Evolutionary conservation across 2,113 vertebrate species (phyloP).

Genomic region (Tinamus guttatus): DNA sequence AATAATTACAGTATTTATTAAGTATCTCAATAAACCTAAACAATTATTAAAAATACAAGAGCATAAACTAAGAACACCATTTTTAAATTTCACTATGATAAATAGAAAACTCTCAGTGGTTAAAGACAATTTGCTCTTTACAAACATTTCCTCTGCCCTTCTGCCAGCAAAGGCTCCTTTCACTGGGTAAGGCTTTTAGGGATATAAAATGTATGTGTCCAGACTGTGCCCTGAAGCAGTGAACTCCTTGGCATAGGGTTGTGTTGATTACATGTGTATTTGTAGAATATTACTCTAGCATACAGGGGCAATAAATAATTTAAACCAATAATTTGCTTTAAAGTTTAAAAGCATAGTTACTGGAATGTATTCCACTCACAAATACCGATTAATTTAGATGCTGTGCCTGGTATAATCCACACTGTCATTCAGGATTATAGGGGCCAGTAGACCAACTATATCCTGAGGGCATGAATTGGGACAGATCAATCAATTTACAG

Average conservation of each 20-base stretch:
- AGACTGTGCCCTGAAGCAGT: background rate
- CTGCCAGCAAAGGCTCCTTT: background rate
- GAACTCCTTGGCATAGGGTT: background rate
- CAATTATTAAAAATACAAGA: background rate
- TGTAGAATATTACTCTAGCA: background rate
- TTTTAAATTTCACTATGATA: background rate
- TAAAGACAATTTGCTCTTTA: background rate
- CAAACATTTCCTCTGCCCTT: background rate
- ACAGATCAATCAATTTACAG: slow-evolving; percentile 45
- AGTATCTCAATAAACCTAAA: background rate
- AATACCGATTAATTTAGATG: slow-evolving; percentile 25
- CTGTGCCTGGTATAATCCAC: slow-evolving; percentile 3
- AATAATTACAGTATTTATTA: background rate
- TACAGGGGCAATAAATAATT: background rate
- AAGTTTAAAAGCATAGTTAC: background rate
- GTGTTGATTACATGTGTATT: background rate
- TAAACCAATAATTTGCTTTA: background rate
- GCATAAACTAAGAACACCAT: background rate
- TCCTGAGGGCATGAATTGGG: slow-evolving; percentile 38
- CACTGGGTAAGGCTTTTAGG: background rate
- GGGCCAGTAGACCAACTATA: slow-evolving; percentile 1
- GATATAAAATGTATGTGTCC: background rate
- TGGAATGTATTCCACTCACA: background rate
- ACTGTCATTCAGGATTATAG: slow-evolving; percentile 52
- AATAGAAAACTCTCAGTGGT: background rate